Conservation (phyloP, 2,797 vertebrate species). For the Megaceryle alcyon region DNA sequence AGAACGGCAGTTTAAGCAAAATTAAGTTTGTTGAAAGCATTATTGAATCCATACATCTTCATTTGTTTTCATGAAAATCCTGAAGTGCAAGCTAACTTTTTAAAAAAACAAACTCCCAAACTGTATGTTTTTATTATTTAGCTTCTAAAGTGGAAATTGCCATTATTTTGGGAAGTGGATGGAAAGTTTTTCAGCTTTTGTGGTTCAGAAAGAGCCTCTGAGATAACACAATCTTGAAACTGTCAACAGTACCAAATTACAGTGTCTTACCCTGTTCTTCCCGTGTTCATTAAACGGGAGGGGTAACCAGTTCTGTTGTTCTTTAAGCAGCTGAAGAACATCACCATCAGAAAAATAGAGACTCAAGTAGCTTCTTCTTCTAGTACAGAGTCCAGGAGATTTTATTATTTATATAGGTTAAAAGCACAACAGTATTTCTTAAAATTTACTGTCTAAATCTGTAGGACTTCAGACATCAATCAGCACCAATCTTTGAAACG, state of each 20-base stretch:
- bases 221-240: background rate
- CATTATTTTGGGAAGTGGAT: background rate
- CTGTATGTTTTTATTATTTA: background rate
- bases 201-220: background rate
- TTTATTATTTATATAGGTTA: background rate
- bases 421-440: background rate
- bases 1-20: background rate
- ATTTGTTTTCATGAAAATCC: background rate
- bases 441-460: background rate
- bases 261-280: background rate
- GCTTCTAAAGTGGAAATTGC: background rate
- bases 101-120: background rate
- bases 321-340: background rate
- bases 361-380: background rate
- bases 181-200: background rate
- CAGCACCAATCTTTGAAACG: background rate
- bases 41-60: fast-evolving
- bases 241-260: background rate
- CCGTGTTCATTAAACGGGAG: background rate
- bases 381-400: background rate
- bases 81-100: background rate
- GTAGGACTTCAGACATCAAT: background rate
- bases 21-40: background rate
- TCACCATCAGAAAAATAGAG: background rate
- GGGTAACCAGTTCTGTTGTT: background rate